Conservation (phyloP, 1,140 invertebrate genomes). For the Leucophenga varia region DNA sequence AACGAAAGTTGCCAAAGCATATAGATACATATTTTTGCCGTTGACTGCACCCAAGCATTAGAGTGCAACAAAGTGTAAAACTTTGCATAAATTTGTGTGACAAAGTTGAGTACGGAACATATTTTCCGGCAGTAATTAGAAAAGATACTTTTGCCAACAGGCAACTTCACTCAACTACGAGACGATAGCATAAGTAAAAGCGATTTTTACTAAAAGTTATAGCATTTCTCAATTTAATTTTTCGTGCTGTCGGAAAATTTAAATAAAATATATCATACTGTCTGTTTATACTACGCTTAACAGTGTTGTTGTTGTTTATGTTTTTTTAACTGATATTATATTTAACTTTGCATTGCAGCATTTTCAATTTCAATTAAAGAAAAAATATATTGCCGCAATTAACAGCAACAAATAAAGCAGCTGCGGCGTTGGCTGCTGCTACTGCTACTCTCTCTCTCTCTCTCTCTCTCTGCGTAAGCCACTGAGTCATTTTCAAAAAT, state of each 20-base stretch:
- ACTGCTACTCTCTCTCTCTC: too few species aligned
- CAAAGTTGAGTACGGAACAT: conserved; percentile 39
- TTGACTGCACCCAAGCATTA: too few species aligned
- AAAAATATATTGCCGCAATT: conserved; percentile 28
- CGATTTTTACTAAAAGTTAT: too few species aligned
- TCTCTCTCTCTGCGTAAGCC: too few species aligned
- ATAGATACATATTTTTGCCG: conserved; percentile 25
- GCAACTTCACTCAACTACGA: conserved; percentile 5
- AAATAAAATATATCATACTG: too few species aligned
- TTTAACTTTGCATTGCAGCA: conserved; percentile 46
- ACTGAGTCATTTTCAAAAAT: conserved; percentile 35
- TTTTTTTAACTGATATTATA: too few species aligned
- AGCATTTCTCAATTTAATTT: too few species aligned
- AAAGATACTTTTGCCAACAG: conserved; percentile 13
- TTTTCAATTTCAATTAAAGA: conserved; percentile 48
- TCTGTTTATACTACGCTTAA: too few species aligned
- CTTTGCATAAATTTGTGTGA: conserved; percentile 46
- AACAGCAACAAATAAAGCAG: conserved; percentile 23
- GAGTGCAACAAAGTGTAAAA: conserved; percentile 45
- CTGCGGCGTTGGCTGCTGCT: conserved; percentile 11
- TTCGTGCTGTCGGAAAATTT: too few species aligned
- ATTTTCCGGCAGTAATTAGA: conserved; percentile 46
- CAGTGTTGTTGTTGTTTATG: too few species aligned
- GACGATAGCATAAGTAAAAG: too few species aligned
- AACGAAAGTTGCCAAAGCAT: neutral